These are phyloP conservation scores for Teleopsis dalmanni DNA, from an alignment of 1,140 invertebrate species.

Conservation along the genomic window DNA sequence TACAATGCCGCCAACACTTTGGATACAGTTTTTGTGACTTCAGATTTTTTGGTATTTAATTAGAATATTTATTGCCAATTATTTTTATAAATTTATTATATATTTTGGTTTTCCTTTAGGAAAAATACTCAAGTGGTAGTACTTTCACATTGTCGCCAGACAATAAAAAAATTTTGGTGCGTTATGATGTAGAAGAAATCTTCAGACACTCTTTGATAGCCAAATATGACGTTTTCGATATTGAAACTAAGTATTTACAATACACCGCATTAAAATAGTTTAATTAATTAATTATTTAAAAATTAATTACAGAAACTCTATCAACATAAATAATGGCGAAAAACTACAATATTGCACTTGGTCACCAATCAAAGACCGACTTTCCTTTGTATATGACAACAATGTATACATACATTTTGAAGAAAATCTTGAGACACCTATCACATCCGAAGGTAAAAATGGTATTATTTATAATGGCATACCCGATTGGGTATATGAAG, in stretches of 20 bases:
- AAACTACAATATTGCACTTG: constrained; percentile 61
- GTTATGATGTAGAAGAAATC: constrained; percentile 28
- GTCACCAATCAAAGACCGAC: constrained; percentile 60
- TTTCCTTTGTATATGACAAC: constrained; percentile 72
- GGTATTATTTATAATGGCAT: constrained; percentile 69
- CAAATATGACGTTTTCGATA: constrained; percentile 39
- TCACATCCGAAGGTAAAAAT: constrained; percentile 55
- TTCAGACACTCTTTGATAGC: constrained; percentile 39
- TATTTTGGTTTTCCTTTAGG: no score
- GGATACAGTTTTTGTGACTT: constrained; percentile 32
- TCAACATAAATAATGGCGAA: constrained; percentile 46
- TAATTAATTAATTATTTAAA: neutral
- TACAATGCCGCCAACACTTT: constrained; percentile 45
- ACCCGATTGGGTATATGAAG: constrained; percentile 75
- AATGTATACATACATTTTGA: constrained; percentile 57
- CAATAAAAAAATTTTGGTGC: constrained; percentile 33
- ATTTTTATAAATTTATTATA: no score
- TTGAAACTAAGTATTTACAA: constrained; percentile 32
- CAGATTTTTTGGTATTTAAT: constrained; percentile 46
- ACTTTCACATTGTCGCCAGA: constrained; percentile 29
- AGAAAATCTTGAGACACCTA: constrained; percentile 39
- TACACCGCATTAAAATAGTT: no score
- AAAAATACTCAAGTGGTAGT: constrained; percentile 21
- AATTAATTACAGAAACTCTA: constrained; percentile 16
- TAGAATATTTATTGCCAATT: no score